Percentiles rank a stretch among this genome's conserved stretches.
Evolutionary conservation across 1,140 invertebrate genomes (phyloP).

Genomic region (Nasonia longicornis): DNA sequence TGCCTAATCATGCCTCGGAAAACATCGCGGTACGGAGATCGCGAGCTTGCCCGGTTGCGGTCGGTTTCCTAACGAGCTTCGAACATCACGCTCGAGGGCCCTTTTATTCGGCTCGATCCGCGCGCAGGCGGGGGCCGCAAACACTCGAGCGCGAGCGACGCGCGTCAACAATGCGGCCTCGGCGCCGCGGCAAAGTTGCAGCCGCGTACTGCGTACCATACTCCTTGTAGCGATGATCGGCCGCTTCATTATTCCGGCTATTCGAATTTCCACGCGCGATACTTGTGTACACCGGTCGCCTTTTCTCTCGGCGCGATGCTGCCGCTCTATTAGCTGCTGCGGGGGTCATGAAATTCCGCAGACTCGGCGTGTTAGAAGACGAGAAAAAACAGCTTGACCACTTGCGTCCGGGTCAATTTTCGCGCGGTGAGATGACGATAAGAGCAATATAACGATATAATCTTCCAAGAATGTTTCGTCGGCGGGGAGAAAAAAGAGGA

Average conservation of each 20-base stretch:
- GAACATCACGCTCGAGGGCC: neutral
- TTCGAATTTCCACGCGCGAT: neutral
- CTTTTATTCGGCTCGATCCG: slow-evolving; percentile 10
- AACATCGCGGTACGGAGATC: neutral
- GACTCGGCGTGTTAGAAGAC: too few relatives aligned
- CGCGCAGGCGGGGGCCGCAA: neutral
- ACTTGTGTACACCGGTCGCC: neutral
- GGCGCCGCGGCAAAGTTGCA: slow-evolving; percentile 6
- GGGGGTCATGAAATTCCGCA: too few relatives aligned
- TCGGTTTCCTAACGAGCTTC: neutral
- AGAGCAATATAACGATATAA: slow-evolving; percentile 8
- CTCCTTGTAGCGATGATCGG: slow-evolving; percentile 8
- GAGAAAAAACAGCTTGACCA: neutral
- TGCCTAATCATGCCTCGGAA: neutral
- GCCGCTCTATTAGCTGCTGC: too few relatives aligned
- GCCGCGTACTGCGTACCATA: too few relatives aligned
- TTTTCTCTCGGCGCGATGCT: too few relatives aligned
- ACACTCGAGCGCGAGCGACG: neutral
- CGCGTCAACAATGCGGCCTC: slow-evolving; percentile 7
- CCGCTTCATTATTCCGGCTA: slow-evolving; percentile 39
- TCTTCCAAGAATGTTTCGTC: neutral
- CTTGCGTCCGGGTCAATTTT: neutral
- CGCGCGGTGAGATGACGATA: neutral
- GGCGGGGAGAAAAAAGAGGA: neutral
- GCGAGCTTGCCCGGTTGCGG: neutral